A percentile compares a stretch with the other conserved stretches of the same genome.
phyloP scores from a whole-genome alignment of 2,797 vertebrate species.

The Sebastes diaconus region DNA sequence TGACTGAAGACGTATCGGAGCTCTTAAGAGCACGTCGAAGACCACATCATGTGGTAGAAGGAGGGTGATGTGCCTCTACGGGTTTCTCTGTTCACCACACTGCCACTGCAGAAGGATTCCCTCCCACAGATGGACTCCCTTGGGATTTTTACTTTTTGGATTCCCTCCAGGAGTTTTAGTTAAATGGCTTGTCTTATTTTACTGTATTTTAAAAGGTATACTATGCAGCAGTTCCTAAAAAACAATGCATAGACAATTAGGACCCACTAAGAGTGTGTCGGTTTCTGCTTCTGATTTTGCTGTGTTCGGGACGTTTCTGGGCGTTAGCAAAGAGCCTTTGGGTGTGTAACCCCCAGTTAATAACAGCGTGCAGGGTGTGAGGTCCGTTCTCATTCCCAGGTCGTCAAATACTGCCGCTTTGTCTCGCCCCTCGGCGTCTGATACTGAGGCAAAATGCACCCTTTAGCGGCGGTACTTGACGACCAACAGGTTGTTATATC shows the following conservation, averaged over 20 bases:
- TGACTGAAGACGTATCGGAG: slow-evolving; percentile 13
- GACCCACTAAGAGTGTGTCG: background rate
- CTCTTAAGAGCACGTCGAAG: slow-evolving; percentile 13
- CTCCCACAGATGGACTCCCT: slow-evolving; percentile 20
- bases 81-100: slow-evolving; percentile 18
- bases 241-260: background rate
- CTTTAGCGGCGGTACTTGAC: background rate
- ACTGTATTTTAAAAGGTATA: background rate
- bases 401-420: background rate
- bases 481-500: background rate
- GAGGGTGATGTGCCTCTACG: background rate
- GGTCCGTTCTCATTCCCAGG: no score
- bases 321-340: no score
- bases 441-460: background rate
- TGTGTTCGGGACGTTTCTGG: no score
- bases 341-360: background rate
- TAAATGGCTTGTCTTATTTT: slow-evolving; percentile 59
- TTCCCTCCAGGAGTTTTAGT: slow-evolving; percentile 39
- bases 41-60: slow-evolving; percentile 16
- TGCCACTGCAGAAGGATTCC: slow-evolving; percentile 33
- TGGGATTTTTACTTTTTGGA: background rate
- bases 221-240: background rate
- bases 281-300: no score
- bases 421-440: background rate
- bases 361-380: background rate